These are phyloP conservation scores for Leptosomus discolor DNA, from an alignment of 2,113 vertebrate species.

Conservation along the genomic window DNA sequence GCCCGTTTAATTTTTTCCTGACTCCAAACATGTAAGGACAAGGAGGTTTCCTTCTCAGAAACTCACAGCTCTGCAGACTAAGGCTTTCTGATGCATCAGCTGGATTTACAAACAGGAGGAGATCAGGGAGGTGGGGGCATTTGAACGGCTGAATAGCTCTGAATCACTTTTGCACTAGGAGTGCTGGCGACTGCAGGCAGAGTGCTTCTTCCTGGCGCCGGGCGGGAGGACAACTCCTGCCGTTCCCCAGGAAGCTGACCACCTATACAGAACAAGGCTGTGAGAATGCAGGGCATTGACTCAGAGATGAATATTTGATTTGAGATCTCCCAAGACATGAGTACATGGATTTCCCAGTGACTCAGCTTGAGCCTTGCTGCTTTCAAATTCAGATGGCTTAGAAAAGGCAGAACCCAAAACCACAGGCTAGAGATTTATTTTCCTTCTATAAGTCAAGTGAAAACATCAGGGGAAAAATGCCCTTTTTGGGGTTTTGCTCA, in stretches of 20 bases:
- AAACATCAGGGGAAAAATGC: not conserved
- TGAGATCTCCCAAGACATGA: not conserved
- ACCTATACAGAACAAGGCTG: not conserved
- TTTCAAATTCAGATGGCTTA: slow-evolving; percentile 27
- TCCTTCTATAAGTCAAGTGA: slow-evolving; percentile 6
- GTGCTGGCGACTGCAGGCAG: not conserved
- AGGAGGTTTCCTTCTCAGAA: not conserved
- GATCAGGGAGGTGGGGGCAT: not conserved
- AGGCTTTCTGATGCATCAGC: slow-evolving; percentile 7
- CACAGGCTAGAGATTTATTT: slow-evolving; percentile 1
- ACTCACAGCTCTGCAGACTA: not conserved
- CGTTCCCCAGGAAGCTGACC: not conserved
- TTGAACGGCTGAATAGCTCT: not conserved
- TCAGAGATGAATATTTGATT: slow-evolving; percentile 10
- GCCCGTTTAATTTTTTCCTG: not conserved
- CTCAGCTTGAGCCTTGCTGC: not conserved
- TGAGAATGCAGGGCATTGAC: not conserved
- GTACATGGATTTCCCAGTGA: not conserved
- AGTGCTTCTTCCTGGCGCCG: not conserved
- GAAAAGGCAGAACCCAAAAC: not conserved
- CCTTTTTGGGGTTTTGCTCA: slow-evolving; percentile 24
- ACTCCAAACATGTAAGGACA: not conserved
- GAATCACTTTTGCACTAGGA: not conserved
- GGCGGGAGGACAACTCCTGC: not conserved
- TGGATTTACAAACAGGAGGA: not conserved